phyloP scores from a whole-genome alignment of 2,888 invertebrate genomes.

The Clepsis dumicolana region DNA sequence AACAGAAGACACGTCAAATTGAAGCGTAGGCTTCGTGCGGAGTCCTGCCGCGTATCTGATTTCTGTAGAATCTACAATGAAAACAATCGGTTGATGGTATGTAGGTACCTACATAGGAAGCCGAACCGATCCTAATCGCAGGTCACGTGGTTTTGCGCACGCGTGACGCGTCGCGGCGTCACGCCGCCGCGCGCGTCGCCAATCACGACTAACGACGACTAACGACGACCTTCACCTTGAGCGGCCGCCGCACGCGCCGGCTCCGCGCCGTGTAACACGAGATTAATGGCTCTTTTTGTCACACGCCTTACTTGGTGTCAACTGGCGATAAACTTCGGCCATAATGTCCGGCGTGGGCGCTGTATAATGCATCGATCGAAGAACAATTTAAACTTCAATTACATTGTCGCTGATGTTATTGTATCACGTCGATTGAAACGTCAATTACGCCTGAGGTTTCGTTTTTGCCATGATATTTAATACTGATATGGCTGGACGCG shows the following conservation, averaged over 20 bases:
- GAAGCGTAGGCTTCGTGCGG: slow-evolving; percentile 1
- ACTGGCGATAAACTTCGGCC: slow-evolving; percentile 45
- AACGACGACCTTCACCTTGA: slow-evolving; percentile 73
- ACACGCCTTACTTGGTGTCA: slow-evolving; percentile 62
- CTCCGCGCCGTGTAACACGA: slow-evolving; percentile 58
- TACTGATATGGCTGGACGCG: slow-evolving; percentile 1
- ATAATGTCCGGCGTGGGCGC: slow-evolving; percentile 36
- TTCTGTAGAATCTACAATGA: slow-evolving; percentile 9
- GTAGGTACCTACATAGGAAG: not conserved
- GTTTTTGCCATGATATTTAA: slow-evolving; percentile 20
- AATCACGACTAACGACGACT: slow-evolving; percentile 51
- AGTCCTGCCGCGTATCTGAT: slow-evolving; percentile 2
- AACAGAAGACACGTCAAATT: slow-evolving; percentile 9
- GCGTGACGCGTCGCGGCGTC: slow-evolving; percentile 60
- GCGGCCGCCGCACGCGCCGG: slow-evolving; percentile 60
- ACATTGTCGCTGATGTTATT: slow-evolving; percentile 15
- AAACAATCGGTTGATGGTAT: not conserved
- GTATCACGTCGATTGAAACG: slow-evolving; percentile 38
- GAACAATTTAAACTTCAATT: slow-evolving; percentile 34
- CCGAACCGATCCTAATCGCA: slow-evolving; percentile 42
- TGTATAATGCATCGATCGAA: slow-evolving; percentile 23
- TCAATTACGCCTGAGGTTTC: slow-evolving; percentile 27
- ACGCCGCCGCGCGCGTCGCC: slow-evolving; percentile 49
- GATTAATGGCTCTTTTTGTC: slow-evolving; percentile 72
- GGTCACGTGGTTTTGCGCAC: slow-evolving; percentile 57